These are phyloP conservation scores for Ptychochromis oligacanthus DNA, from an alignment of 2,113 vertebrate species.

Conservation along the genomic window DNA sequence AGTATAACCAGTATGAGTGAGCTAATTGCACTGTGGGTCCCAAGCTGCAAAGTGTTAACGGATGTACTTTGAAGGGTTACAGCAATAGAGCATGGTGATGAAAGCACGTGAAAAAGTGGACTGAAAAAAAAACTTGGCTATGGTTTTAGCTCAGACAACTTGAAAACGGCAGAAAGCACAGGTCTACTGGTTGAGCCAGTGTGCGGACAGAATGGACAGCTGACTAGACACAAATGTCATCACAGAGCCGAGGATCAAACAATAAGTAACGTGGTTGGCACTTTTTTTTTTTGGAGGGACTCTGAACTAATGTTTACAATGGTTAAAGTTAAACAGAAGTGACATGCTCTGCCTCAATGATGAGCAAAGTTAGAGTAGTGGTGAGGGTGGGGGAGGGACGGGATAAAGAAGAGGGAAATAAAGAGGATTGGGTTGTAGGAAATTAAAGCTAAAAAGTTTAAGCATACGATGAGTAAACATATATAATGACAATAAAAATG, in stretches of 20 bases:
- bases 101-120: slow-evolving; percentile 12
- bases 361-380: neutral
- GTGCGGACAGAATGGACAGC: neutral
- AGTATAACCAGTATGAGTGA: slow-evolving; percentile 21
- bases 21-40: slow-evolving; percentile 28
- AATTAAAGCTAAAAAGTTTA: neutral
- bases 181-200: neutral
- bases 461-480: neutral
- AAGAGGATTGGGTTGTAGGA: neutral
- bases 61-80: slow-evolving; percentile 29
- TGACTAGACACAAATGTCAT: slow-evolving; percentile 12
- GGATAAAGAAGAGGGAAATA: neutral
- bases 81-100: neutral
- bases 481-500: neutral
- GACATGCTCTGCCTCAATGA: neutral
- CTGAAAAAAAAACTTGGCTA: neutral
- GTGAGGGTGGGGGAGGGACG: neutral
- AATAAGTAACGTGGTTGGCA: neutral
- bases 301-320: neutral
- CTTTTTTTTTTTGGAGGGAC: neutral
- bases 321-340: neutral
- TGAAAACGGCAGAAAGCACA: neutral
- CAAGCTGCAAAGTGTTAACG: slow-evolving; percentile 46
- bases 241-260: neutral
- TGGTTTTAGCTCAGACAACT: neutral